phyloP scores from a whole-genome alignment of 2,113 vertebrate genomes.

The Heloderma charlesbogerti region DNA sequence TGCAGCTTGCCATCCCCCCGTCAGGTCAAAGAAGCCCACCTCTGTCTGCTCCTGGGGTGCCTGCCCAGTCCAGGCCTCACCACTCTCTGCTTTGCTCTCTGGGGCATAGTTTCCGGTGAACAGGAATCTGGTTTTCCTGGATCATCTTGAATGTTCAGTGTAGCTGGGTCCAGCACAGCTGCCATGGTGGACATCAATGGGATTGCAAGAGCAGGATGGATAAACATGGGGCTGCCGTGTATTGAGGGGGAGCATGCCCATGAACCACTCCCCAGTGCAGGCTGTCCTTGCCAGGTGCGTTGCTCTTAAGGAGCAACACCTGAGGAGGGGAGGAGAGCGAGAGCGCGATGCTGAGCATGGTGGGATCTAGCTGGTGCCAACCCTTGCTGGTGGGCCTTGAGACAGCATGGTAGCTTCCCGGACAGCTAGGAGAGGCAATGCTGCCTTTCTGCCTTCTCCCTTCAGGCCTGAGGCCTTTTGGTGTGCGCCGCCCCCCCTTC shows the following conservation, averaged over 20 bases:
- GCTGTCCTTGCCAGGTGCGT: too few relatives aligned
- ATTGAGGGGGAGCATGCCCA: background rate
- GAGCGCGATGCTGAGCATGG: slow-evolving; percentile 19
- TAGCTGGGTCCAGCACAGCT: background rate
- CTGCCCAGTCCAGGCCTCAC: background rate
- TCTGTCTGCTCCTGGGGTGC: background rate
- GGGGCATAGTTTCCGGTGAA: background rate
- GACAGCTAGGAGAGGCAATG: background rate
- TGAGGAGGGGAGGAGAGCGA: background rate
- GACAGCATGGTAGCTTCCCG: background rate
- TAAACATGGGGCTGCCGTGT: too few relatives aligned
- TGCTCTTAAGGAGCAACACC: background rate
- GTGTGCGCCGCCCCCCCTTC: background rate
- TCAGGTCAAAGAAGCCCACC: background rate
- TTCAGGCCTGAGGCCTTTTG: background rate
- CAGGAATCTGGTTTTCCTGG: background rate
- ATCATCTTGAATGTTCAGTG: background rate
- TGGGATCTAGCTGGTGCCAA: too few relatives aligned
- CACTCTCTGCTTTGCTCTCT: background rate
- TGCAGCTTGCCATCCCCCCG: background rate
- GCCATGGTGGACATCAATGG: background rate
- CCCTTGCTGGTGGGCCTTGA: background rate
- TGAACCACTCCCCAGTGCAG: background rate
- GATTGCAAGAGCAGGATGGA: background rate
- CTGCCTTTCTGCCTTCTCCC: background rate